Evolutionary conservation across 2,888 invertebrate genomes (phyloP), one percentile per base, ranked within the genome.

Genomic region (Lycaena phlaeas): DNA sequence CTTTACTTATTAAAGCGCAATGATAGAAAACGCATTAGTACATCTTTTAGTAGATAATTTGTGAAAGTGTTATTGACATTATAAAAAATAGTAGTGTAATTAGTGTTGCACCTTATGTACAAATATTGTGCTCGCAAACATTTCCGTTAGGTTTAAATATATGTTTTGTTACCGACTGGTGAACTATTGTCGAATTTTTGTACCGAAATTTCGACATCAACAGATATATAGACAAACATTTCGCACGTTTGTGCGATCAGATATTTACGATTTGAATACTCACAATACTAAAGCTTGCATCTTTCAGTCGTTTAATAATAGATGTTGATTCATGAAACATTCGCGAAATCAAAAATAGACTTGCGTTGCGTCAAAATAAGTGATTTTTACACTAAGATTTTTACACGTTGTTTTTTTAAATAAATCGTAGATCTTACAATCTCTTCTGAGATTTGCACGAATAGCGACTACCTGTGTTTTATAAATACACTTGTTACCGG

Each of bases 251-350:
- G 7, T 26, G 7, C 14, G 27, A 28, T 18, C 7, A 15, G 45
- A 26, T 40, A 49, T 36, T 46, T 36, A 41, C 37, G 41, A 44
- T 41, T 22, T 41, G 29, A 30, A 28, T 27, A 39, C 18, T 34
- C 12, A 17, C 10, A 18, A 39, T 41, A 43, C 34, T 11, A 34
- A 27, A 42, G 25, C 30, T 55, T 64, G 59, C 56, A 61, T 63
- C 57, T 65, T 67, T 70, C 69, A 59, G 48, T 69, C n/a, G 62
- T 49, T 57, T 65, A 66, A 64, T 66, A 75, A 70, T 75, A 81
- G 66, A 54, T 50, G 63, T 74, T 77, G 81, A 82, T 73, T 82
- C 82, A 82, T 64, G 58, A 55, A 51, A 56, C 60, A 56, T 57
- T 50, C 53, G 47, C 56, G 57, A 57, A 61, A 53, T 67, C 65